Percentiles rank a stretch among this genome's conserved stretches.
These are phyloP conservation scores for Lepetodrilus schrolli DNA, from an alignment of 2,888 invertebrate species.

Conservation along the genomic window DNA sequence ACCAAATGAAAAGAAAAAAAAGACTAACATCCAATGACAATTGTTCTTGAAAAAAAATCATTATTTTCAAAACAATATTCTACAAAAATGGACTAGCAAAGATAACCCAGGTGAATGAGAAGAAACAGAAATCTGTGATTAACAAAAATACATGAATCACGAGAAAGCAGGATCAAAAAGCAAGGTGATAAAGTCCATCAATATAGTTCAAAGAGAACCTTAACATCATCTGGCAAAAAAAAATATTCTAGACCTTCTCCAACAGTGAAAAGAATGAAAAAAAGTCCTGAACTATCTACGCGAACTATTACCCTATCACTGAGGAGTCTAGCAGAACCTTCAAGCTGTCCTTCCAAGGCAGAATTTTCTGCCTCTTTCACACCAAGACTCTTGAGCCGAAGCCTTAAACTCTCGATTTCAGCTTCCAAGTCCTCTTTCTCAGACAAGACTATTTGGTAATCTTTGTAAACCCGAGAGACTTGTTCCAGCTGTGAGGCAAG, in stretches of 20 bases:
- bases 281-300: too few species aligned
- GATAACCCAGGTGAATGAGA: neutral
- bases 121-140: too few species aligned
- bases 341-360: constrained; percentile 51
- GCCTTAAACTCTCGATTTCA: constrained; percentile 47
- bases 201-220: neutral
- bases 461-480: constrained; percentile 23
- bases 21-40: too few species aligned
- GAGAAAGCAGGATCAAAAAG: neutral
- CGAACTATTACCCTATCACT: constrained; percentile 57
- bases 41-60: too few species aligned
- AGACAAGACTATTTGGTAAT: constrained; percentile 41
- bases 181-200: neutral
- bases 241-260: too few species aligned
- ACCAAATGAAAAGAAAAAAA: too few species aligned
- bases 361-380: constrained; percentile 49
- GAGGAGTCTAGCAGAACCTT: constrained; percentile 49
- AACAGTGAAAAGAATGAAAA: too few species aligned
- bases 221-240: too few species aligned
- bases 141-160: neutral
- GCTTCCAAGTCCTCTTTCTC: constrained; percentile 53
- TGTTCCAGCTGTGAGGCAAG: constrained; percentile 7
- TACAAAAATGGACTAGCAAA: neutral
- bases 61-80: neutral
- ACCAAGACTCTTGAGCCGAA: constrained; percentile 43